Evolutionary conservation across 2,888 invertebrate genomes (phyloP).

Genomic region (Sialis fuliginosa): DNA sequence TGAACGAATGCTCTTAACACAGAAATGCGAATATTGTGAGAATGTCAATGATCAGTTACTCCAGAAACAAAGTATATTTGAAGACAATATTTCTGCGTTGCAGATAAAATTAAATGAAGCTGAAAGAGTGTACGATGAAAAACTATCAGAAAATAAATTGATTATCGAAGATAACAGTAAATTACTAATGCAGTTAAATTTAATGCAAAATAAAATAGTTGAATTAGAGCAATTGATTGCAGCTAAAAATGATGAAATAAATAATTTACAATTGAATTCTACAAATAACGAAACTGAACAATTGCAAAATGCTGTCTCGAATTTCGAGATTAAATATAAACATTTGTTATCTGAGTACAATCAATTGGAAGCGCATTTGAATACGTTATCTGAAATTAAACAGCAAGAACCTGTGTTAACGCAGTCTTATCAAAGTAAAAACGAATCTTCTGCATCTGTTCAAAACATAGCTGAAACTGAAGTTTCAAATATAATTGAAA

Average conservation of each 20-base stretch:
- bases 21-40: slow-evolving; percentile 19
- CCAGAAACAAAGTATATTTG: background rate
- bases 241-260: slow-evolving; percentile 29
- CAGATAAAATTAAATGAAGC: too few species aligned
- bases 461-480: background rate
- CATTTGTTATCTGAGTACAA: slow-evolving; percentile 9
- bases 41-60: slow-evolving; percentile 7
- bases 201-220: slow-evolving; percentile 6
- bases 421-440: background rate
- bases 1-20: slow-evolving; percentile 19
- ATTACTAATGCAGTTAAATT: slow-evolving; percentile 4
- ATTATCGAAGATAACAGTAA: background rate
- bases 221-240: slow-evolving; percentile 13
- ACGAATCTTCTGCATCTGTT: background rate
- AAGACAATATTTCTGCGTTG: background rate
- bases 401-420: too few species aligned
- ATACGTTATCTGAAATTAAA: slow-evolving; percentile 11
- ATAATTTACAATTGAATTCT: slow-evolving; percentile 20
- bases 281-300: slow-evolving; percentile 1
- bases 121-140: slow-evolving; percentile 1
- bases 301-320: background rate
- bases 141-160: background rate
- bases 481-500: background rate
- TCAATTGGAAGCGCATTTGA: slow-evolving; percentile 12
- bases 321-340: background rate